Percentiles rank a stretch among this genome's conserved stretches.
phyloP scores from a whole-genome alignment of 23 tunicate genomes.

The Trididemnum nubilum region DNA sequence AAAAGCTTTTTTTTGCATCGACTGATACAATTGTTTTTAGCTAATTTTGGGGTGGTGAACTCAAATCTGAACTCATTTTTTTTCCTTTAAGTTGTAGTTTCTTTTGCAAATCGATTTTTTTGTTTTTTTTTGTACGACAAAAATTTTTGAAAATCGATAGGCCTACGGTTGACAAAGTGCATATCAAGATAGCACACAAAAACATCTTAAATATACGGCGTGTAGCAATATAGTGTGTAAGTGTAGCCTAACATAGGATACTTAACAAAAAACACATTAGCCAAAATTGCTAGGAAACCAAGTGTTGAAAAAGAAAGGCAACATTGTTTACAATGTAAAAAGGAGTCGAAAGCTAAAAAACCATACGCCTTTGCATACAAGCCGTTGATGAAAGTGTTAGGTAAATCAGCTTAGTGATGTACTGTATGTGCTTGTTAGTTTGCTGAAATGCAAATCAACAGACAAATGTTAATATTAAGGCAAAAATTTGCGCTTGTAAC shows the following conservation, averaged over 20 bases:
- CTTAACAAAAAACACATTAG: too few species aligned
- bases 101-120: neutral
- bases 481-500: constrained; percentile 25
- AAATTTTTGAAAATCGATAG: constrained; percentile 16
- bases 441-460: neutral
- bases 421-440: too few species aligned
- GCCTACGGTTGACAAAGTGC: too few species aligned
- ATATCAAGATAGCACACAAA: neutral
- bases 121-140: constrained; percentile 3
- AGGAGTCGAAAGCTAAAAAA: neutral
- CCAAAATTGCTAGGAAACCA: too few species aligned
- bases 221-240: neutral
- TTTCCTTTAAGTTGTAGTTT: constrained; percentile 22
- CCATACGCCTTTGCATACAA: neutral
- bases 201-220: neutral
- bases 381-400: neutral
- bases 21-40: constrained; percentile 3
- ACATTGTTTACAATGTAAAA: neutral
- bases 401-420: neutral
- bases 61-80: constrained; percentile 28
- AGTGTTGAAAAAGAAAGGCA: neutral
- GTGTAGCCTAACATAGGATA: neutral
- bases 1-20: constrained; percentile 31
- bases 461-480: neutral
- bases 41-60: constrained; percentile 41